Percentiles rank a stretch among this genome's conserved stretches.
phyloP scores from a whole-genome alignment of 2,888 invertebrate genomes.

The Epistrophe grossulariae region DNA sequence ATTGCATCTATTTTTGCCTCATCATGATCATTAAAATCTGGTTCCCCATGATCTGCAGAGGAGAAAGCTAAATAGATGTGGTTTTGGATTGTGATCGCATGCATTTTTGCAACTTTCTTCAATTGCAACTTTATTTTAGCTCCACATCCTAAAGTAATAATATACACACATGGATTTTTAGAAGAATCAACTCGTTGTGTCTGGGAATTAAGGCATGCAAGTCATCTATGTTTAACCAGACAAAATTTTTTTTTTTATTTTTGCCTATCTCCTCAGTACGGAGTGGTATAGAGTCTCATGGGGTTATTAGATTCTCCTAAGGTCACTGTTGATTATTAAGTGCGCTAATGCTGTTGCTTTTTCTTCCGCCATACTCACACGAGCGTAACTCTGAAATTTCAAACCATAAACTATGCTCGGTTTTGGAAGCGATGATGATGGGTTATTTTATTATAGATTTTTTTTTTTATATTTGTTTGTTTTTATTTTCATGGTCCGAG shows the following conservation, averaged over 20 bases:
- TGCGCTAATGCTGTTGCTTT: neutral
- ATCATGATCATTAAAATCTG: neutral
- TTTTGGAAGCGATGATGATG: conserved; percentile 10
- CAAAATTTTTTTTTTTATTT: neutral
- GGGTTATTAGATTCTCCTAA: conserved; percentile 26
- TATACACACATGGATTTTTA: neutral
- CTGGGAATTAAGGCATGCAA: conserved; percentile 21
- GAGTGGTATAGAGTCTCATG: neutral
- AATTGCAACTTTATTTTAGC: neutral
- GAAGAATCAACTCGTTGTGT: conserved; percentile 19
- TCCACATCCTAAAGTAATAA: neutral
- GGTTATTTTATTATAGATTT: neutral
- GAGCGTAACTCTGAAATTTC: conserved; percentile 24
- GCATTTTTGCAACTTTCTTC: conserved; percentile 40
- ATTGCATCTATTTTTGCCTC: conserved; percentile 21
- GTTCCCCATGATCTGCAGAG: conserved; percentile 2
- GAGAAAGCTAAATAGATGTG: conserved; percentile 44
- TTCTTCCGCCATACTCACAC: neutral
- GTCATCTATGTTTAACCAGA: conserved; percentile 46
- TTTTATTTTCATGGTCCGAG: neutral
- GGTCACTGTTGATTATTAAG: conserved; percentile 34
- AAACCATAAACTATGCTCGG: conserved; percentile 16
- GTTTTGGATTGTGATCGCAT: conserved; percentile 23
- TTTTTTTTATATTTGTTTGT: neutral
- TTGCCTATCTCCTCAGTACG: neutral